Conservation (phyloP, 2,888 invertebrate genomes). For the Pinctada fucata region DNA sequence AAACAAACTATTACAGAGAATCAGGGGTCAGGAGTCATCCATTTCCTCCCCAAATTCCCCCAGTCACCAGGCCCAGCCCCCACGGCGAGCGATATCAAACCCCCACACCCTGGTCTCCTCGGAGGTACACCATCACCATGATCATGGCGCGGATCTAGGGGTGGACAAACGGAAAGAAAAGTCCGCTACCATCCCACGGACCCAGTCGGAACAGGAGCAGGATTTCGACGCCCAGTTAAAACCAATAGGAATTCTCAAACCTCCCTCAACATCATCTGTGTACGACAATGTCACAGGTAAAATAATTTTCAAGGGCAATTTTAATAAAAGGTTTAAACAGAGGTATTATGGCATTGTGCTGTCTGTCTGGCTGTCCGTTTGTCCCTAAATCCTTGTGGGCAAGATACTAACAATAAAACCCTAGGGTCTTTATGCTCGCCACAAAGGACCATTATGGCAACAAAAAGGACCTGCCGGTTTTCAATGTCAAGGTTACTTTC, state of each 20-base stretch:
- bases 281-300: slow-evolving; percentile 53
- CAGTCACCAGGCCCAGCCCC: slow-evolving; percentile 80
- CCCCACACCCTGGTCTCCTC: slow-evolving; percentile 60
- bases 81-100: slow-evolving; percentile 60
- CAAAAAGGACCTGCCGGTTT: too few relatives aligned
- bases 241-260: slow-evolving; percentile 60
- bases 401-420: too few relatives aligned
- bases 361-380: too few relatives aligned
- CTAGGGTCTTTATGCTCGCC: too few relatives aligned
- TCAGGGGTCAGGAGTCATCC: slow-evolving; percentile 90
- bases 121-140: slow-evolving; percentile 49
- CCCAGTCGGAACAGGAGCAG: slow-evolving; percentile 50
- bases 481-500: too few relatives aligned
- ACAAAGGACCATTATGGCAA: too few relatives aligned
- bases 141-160: slow-evolving; percentile 76
- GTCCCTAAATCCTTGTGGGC: too few relatives aligned
- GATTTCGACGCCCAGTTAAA: slow-evolving; percentile 45
- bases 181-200: slow-evolving; percentile 64
- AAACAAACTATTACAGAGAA: slow-evolving; percentile 61
- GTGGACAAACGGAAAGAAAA: slow-evolving; percentile 49
- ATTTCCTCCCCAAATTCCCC: slow-evolving; percentile 71
- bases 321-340: too few relatives aligned
- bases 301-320: background rate
- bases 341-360: too few relatives aligned
- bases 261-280: slow-evolving; percentile 56